Conservation (phyloP, 2,113 vertebrate species). For the Labeo catla region DNA sequence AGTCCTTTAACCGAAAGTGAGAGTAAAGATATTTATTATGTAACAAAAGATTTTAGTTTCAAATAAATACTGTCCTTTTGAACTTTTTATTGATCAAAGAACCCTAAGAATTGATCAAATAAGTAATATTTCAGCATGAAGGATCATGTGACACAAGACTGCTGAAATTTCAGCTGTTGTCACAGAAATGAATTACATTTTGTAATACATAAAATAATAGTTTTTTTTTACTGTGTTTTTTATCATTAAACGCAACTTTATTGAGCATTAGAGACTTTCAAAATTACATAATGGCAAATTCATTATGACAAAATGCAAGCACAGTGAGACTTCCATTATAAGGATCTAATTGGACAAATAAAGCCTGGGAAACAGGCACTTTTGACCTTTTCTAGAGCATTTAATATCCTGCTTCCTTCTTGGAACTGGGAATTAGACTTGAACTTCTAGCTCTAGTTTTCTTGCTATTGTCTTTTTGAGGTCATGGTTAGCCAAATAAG, state of each 20-base stretch:
- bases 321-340: slow-evolving; percentile 12
- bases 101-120: not conserved
- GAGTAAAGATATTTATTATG: not conserved
- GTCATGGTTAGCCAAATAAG: slow-evolving; percentile 44
- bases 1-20: not conserved
- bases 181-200: not conserved
- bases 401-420: slow-evolving; percentile 19
- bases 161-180: not conserved
- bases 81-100: not conserved
- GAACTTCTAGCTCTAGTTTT: slow-evolving; percentile 39
- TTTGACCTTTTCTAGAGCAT: slow-evolving; percentile 10
- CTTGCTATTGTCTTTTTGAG: slow-evolving; percentile 47
- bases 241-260: not conserved
- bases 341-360: slow-evolving; percentile 27
- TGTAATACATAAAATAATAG: not conserved
- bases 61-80: not conserved
- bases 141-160: not conserved
- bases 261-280: not conserved
- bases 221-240: no score
- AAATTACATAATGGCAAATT: not conserved
- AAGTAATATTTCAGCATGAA: not conserved
- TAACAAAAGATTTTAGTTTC: not conserved
- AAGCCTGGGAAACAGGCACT: slow-evolving; percentile 33
- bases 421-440: slow-evolving; percentile 38
- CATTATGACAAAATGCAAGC: slow-evolving; percentile 13